Evolutionary conservation across 2,888 invertebrate genomes (phyloP), one percentile per base, ranked within the genome.

Genomic region (Drosophila neonasuta): DNA sequence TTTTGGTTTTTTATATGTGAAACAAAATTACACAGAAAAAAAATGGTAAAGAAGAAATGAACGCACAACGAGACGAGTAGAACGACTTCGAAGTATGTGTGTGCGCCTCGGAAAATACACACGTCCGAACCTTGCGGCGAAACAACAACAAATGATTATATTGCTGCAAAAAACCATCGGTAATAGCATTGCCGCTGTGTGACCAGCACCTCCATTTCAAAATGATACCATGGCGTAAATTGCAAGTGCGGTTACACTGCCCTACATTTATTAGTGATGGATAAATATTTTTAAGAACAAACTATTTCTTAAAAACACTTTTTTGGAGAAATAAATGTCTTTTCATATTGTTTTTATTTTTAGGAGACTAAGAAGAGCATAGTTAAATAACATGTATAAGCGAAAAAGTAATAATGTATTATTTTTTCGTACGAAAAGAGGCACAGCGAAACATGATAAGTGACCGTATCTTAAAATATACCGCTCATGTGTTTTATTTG

Each of bases 1-100:
- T 32, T 32, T 32, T 32, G 10, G 0, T 32, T 32, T 32, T 70
- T 59, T 59, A 56, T 74, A 58, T 68, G 67, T 54, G 67, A 67
- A 72, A 74, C 68, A 78, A 78, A 77, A 71, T 76, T 54, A 64
- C 75, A 73, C 76, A 78, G 64, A 39, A 63, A 66, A 68, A 77
- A 68, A 68, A 36, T 36, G 24, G 24, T 24, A 24, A 36, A n/a
- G n/a, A 71, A 56, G 24, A 74, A 66, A 62, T 61, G 44, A 68
- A 71, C 65, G 32, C 60, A 68, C 60, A 68, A 51, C 51, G 56
- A 55, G 48, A 62, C 62, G 67, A 48, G 42, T 49, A 55, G 67
- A 64, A 61, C 73, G 44, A 62, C 55, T 76, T 49, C 17, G 41
- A 76, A 64, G 24, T 24, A 24, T 24, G 24, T 36, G 52, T 41